A percentile compares a stretch with the other conserved stretches of the same genome.
Evolutionary conservation across 2,888 invertebrate species (phyloP).

Genomic region (Acrobasis consociella): DNA sequence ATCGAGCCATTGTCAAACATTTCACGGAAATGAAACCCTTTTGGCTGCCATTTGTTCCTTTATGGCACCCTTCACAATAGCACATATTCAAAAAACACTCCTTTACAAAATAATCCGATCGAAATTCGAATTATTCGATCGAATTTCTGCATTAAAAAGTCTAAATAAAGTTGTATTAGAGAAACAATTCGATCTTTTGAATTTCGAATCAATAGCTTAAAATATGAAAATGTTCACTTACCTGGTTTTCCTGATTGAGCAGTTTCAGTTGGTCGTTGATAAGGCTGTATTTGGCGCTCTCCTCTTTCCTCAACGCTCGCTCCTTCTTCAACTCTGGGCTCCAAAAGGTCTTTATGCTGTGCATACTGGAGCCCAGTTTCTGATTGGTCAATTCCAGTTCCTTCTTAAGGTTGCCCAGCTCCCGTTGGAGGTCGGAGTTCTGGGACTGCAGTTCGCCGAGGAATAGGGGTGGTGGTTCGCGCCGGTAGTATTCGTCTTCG

Average conservation of each 20-base stretch:
- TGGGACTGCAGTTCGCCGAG: constrained; percentile 95
- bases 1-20: constrained; percentile 21
- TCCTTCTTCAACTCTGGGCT: constrained; percentile 99
- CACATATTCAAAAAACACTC: background rate
- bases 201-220: background rate
- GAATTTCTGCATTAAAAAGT: background rate
- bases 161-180: background rate
- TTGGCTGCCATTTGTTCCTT: constrained; percentile 19
- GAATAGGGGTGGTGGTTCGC: constrained; percentile 85
- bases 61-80: constrained; percentile 9
- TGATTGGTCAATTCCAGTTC: constrained; percentile 98
- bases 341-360: constrained; percentile 99
- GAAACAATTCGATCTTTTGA: background rate
- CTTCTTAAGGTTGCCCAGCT: constrained; percentile 93
- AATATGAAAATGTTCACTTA: constrained; percentile 62
- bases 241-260: constrained; percentile 98
- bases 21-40: constrained; percentile 21
- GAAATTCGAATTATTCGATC: background rate
- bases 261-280: constrained; percentile 98
- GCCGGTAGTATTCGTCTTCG: constrained; percentile 84
- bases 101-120: background rate
- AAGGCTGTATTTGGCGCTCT: constrained; percentile 97
- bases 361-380: constrained; percentile 99
- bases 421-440: constrained; percentile 96
- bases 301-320: constrained; percentile 97